Conservation (phyloP, 2,797 vertebrate species). For the Centroberyx gerrardi region DNA sequence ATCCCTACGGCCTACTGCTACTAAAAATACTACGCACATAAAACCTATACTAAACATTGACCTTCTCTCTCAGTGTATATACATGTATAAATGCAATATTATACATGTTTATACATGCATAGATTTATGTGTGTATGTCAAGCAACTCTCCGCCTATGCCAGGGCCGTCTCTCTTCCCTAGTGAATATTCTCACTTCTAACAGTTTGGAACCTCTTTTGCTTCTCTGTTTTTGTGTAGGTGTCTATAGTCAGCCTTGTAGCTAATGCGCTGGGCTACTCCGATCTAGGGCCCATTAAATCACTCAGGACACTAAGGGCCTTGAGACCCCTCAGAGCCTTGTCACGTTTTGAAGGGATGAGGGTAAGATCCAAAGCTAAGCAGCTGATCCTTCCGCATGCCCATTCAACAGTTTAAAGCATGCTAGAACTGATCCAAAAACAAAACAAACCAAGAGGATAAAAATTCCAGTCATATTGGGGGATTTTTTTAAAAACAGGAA, state of each 20-base stretch:
- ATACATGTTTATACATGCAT: slow-evolving; percentile 88
- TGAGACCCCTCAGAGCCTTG: slow-evolving; percentile 99
- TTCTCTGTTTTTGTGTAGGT: slow-evolving; percentile 99
- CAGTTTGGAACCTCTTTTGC: slow-evolving; percentile 99
- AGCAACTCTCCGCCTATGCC: slow-evolving; percentile 89
- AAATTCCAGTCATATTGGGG: slow-evolving; percentile 77
- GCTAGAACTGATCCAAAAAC: slow-evolving; percentile 95
- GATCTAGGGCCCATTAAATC: slow-evolving; percentile 99
- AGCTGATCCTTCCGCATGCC: slow-evolving; percentile 97
- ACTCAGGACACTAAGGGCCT: slow-evolving; percentile 99
- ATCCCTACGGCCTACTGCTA: slow-evolving; percentile 78
- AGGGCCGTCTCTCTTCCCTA: slow-evolving; percentile 90
- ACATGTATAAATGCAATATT: slow-evolving; percentile 89
- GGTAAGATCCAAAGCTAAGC: slow-evolving; percentile 93
- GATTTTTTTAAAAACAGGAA: slow-evolving; percentile 67
- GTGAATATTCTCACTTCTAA: slow-evolving; percentile 94
- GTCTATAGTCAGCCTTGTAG: slow-evolving; percentile 99
- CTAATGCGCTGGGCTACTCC: slow-evolving; percentile 99
- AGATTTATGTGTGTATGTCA: slow-evolving; percentile 89
- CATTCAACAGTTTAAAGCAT: slow-evolving; percentile 96
- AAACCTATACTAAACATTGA: slow-evolving; percentile 87
- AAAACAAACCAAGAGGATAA: slow-evolving; percentile 73
- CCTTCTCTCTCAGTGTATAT: slow-evolving; percentile 88
- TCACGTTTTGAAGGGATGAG: slow-evolving; percentile 99
- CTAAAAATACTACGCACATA: slow-evolving; percentile 83